Evolutionary conservation across 2,797 vertebrate genomes (phyloP), one percentile per base, ranked within the genome.

Genomic region (Peromyscus nudipes): DNA sequence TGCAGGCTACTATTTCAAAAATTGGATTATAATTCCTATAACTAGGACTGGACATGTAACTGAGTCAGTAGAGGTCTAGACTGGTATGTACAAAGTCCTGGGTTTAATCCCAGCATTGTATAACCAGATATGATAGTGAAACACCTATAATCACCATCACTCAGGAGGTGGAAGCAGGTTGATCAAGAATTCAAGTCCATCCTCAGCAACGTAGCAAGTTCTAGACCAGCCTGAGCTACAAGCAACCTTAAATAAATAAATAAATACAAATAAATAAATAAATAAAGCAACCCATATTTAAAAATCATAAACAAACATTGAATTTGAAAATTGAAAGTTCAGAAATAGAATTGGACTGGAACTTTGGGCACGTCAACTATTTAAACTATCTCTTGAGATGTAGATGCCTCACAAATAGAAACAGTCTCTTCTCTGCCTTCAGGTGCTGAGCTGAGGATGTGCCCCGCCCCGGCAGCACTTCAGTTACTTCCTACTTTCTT

Each of bases 1-100:
- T 77, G 91, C 88, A 94, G 14, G 87, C 79, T 60, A 96, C 87
- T 49, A 62, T 79, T 94, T 96, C 40, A 75, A 77, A 43, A 62
- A 92, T 65, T 89, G 37, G 4, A 40, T 71, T 89, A 11, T 52
- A 95, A 69, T 40, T 89, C 29, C 19, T 89, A 27, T 25, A 49
- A 49, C 34, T 77, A 46, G 11, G 57, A 21, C 40, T 49, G 31
- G 73, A 7, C 16, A 4, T 17, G 13, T n/a, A 77, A 29, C 37
- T 27, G 6, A 62, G 37, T 23, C 29, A n/a, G 7, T 6, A n/a
- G 29, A 46, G 2, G 57, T 23, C 29, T 27, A 60, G 7, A 13
- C 17, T 49, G 8, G 31, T 37, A 52, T 29, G 1, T 60, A 16
- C 12, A 27, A 89, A n/a, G 12, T 29, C 17, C 40, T 64, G 73